Percentiles rank a stretch among this genome's conserved stretches.
These are phyloP conservation scores for Stenurella melanura DNA, from an alignment of 2,888 invertebrate genomes.

Conservation along the genomic window DNA sequence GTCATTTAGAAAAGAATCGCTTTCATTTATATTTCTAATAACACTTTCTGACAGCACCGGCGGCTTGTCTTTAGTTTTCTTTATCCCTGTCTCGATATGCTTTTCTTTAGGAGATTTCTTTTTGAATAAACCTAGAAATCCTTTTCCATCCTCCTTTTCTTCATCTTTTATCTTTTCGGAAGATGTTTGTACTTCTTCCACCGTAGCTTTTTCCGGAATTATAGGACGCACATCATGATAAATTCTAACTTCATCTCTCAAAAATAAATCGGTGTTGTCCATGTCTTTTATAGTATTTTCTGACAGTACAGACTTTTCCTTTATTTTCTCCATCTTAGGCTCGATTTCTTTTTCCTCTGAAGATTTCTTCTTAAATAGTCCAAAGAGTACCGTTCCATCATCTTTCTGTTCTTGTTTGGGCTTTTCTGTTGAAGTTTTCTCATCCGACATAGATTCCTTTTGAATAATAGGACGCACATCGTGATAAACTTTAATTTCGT, in stretches of 20 bases:
- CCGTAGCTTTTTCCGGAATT: neutral
- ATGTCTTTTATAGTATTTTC: slow-evolving; percentile 38
- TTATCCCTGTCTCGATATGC: no score
- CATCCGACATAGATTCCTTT: neutral
- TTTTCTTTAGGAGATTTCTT: slow-evolving; percentile 12
- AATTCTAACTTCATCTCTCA: slow-evolving; percentile 53
- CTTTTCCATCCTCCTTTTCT: slow-evolving; percentile 30
- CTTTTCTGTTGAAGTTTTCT: slow-evolving; percentile 10
- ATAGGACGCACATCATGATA: slow-evolving; percentile 55
- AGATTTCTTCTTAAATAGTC: slow-evolving; percentile 48
- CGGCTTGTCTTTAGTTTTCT: no score
- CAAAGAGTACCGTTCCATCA: slow-evolving; percentile 40
- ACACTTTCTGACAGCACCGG: slow-evolving; percentile 22
- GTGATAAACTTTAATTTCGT: slow-evolving; percentile 48
- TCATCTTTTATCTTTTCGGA: slow-evolving; percentile 25
- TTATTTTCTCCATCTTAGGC: neutral
- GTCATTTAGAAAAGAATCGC: slow-evolving; percentile 50
- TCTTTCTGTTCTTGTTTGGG: neutral
- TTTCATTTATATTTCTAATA: slow-evolving; percentile 48
- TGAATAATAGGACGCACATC: slow-evolving; percentile 42
- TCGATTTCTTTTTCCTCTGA: slow-evolving; percentile 40
- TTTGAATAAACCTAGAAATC: slow-evolving; percentile 40
- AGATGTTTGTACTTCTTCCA: slow-evolving; percentile 29
- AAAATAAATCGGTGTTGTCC: slow-evolving; percentile 48
- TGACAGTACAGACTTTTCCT: slow-evolving; percentile 4